Evolutionary conservation across 2,797 vertebrate species (phyloP).

Genomic region (Novumbra hubbsi): DNA sequence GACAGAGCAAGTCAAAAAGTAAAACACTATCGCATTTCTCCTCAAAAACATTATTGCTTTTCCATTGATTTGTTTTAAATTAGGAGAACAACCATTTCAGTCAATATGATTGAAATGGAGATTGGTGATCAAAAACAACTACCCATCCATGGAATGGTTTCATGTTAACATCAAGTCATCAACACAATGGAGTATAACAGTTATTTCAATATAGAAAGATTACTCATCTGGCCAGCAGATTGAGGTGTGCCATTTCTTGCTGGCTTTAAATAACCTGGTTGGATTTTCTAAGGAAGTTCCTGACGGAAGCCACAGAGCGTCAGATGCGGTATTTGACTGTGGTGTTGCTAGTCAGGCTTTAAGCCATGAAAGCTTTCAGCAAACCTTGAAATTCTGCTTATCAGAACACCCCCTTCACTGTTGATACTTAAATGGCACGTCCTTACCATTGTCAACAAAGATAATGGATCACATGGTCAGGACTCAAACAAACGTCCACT

Average conservation of each 20-base stretch:
- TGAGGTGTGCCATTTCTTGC: too few relatives aligned
- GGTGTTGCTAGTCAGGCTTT: not conserved
- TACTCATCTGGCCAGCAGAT: too few relatives aligned
- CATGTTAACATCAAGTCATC: too few relatives aligned
- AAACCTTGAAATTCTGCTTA: conserved; percentile 6
- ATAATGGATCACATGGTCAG: conserved; percentile 7
- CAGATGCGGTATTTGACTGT: not conserved
- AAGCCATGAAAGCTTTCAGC: conserved; percentile 6
- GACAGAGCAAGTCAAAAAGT: not conserved
- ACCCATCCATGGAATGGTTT: too few relatives aligned
- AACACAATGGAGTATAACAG: too few relatives aligned
- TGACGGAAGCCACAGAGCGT: not conserved
- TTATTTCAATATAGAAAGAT: too few relatives aligned
- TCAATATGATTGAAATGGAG: too few relatives aligned
- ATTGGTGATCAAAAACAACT: too few relatives aligned
- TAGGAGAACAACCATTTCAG: too few relatives aligned
- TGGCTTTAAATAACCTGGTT: too few relatives aligned
- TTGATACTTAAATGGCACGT: not conserved
- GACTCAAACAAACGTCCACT: not conserved
- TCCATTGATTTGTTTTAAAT: not conserved
- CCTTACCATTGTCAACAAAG: conserved; percentile 6
- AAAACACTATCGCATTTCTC: too few relatives aligned
- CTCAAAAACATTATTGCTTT: not conserved
- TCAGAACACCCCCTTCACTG: not conserved
- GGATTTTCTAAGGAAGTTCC: too few relatives aligned